phyloP scores from a whole-genome alignment of 2,113 vertebrate genomes.

The Vidua chalybeata region DNA sequence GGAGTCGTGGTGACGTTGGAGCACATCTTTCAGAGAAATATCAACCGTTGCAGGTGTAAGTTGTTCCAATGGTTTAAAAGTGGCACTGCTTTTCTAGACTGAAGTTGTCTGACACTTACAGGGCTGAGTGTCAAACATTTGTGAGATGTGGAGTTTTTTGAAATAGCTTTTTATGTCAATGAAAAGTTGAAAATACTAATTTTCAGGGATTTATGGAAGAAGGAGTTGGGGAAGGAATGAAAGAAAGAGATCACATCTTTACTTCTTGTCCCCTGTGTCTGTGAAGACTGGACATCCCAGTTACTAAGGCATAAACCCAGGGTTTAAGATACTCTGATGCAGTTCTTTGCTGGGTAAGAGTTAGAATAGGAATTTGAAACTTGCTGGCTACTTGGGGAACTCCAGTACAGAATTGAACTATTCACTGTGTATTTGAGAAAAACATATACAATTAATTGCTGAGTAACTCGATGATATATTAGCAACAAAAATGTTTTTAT shows the following conservation, averaged over 20 bases:
- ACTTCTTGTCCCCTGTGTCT: not conserved
- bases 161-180: not conserved
- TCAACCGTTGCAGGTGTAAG: not conserved
- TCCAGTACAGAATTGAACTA: not conserved
- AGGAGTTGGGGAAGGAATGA: not conserved
- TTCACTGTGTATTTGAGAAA: not conserved
- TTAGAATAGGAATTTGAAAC: not conserved
- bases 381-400: not conserved
- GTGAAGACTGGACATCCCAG: not conserved
- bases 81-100: not conserved
- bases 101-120: not conserved
- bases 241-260: not conserved
- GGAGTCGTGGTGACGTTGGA: not conserved
- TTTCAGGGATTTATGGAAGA: not conserved
- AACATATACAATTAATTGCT: not conserved
- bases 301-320: not conserved
- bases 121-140: not conserved
- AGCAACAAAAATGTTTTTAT: not conserved
- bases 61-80: not conserved
- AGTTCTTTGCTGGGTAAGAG: not conserved
- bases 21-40: not conserved
- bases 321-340: not conserved
- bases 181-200: not conserved
- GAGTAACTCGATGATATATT: not conserved
- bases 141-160: not conserved